Evolutionary conservation across 2,888 invertebrate genomes (phyloP).

Genomic region (Zygogramma bicolorata): DNA sequence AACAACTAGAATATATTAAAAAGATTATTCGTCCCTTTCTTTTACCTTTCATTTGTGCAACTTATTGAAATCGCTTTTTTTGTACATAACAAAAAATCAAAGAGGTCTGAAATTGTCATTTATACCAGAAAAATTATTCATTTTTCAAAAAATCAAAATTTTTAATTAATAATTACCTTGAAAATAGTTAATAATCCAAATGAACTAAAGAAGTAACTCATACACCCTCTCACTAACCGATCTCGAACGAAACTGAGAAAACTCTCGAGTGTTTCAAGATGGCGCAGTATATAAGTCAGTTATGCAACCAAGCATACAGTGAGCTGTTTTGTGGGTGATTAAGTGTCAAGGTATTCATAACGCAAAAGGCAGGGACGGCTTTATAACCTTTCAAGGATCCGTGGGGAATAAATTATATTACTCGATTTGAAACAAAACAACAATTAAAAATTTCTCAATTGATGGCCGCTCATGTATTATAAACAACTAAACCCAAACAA

Average conservation of each 20-base stretch:
- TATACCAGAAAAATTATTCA: background rate
- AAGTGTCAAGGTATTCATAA: background rate
- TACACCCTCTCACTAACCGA: constrained; percentile 59
- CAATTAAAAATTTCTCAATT: no score
- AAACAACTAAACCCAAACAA: no score
- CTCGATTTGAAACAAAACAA: no score
- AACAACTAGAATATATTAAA: no score
- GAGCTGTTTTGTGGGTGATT: background rate
- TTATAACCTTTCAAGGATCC: no score
- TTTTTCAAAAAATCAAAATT: constrained; percentile 2
- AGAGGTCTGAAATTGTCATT: background rate
- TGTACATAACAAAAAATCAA: background rate
- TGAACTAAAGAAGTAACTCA: constrained; percentile 51
- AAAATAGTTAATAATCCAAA: constrained; percentile 56
- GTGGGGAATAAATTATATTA: background rate
- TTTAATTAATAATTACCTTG: constrained; percentile 50
- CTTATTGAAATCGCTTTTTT: background rate
- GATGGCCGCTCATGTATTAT: no score
- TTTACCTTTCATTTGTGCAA: background rate
- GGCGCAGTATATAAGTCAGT: constrained; percentile 13
- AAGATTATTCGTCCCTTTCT: background rate
- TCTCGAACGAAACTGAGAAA: constrained; percentile 55
- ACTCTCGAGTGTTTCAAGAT: constrained; percentile 20
- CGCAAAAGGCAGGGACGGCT: no score
- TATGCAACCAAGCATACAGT: constrained; percentile 36